Base-by-base conservation (phyloP, 2,113 vertebrate genomes). In the Cochlearius cochlearius region DNA sequence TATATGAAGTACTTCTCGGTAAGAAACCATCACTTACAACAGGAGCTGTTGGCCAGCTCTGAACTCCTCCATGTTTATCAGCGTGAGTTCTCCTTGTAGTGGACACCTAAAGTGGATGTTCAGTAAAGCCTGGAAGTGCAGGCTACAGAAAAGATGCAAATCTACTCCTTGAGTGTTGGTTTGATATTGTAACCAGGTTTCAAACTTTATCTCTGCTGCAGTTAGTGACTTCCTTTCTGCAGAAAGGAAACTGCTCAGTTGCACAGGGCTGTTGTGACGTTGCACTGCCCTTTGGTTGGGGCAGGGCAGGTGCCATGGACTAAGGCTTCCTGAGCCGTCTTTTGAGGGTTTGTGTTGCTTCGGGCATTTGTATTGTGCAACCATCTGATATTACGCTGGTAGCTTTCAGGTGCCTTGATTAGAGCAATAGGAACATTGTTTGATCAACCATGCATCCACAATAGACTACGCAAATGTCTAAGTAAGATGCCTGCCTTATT, bases 211-310 rank as follows among this genome's bases (percentile, higher is more conserved):
- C 9, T 85, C 29, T 75, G n/a, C 66, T 52, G 19, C n/a, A 45
- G 10, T 27, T 52, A 23, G 21, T 62, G 27, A 39, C 41, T 45
- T 78, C 30, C 20, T 47, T 85, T 52, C 66, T 66, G 74, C 45
- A 69, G 50, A 52, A 63, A 64, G 15, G 12, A 73, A 74, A 11
- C 20, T 13, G 16, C 34, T 45, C 3, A 18, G 16, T 11, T 78
- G 27, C 1, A 0, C 11, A 49, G 11, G 27, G 25, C 41, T 55
- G 9, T 30, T 66, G 15, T 32, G 76, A 15, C 8, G 2, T 6
- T 50, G n/a, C 20, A 10, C 2, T 26, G 4, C 3, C 1, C 1
- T 43, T 58, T 9, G 7, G 4, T 15, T 67, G 36, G 8, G 34
- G 9, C 15, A n/a, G 53, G 21, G 18, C 18, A 11, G 29, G 5